Conservation (phyloP, 2,113 vertebrate species). For the Ammodytes marinus region DNA sequence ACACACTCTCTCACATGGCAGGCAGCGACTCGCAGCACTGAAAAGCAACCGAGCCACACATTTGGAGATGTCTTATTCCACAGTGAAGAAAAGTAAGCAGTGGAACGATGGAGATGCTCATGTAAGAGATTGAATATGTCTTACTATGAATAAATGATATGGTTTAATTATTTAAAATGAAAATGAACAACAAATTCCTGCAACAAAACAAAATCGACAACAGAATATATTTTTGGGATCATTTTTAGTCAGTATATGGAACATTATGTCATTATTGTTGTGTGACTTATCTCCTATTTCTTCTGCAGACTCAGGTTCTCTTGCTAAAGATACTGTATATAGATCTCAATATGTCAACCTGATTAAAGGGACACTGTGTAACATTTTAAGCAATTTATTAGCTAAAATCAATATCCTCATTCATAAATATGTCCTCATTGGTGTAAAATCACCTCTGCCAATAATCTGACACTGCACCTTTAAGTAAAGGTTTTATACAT, state of each 20-base stretch:
- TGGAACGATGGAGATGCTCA: background rate
- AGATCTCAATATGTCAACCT: background rate
- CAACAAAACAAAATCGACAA: background rate
- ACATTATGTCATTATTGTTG: background rate
- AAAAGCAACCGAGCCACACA: conserved; percentile 19
- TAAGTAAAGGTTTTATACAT: background rate
- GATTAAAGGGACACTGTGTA: no score
- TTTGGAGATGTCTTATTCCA: conserved; percentile 14
- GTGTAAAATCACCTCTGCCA: no score
- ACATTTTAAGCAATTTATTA: no score
- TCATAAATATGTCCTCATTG: no score
- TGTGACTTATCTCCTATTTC: background rate
- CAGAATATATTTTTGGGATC: background rate
- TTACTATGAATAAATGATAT: background rate
- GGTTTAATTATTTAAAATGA: background rate
- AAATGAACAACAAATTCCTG: background rate
- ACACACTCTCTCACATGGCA: conserved; percentile 29
- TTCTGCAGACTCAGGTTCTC: background rate
- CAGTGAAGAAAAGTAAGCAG: background rate
- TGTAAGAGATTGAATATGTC: background rate
- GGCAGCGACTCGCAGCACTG: conserved; percentile 25
- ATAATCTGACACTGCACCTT: no score
- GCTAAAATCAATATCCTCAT: no score
- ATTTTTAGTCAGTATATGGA: background rate
- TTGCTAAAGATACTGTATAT: no score